Evolutionary conservation across 2,888 invertebrate species (phyloP).

Genomic region (Sipunculus nudus): DNA sequence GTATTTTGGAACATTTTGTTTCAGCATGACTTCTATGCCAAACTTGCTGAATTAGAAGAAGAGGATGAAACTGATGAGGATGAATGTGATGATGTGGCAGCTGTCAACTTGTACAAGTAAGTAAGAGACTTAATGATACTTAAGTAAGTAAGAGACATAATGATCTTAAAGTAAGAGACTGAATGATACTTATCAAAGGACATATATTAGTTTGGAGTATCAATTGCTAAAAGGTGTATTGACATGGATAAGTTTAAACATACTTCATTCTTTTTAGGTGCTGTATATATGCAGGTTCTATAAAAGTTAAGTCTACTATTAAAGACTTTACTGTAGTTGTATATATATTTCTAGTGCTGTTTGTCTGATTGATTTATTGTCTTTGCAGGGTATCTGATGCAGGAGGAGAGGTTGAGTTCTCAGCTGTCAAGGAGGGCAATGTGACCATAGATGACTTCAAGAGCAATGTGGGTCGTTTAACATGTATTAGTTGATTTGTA

Average conservation of each 20-base stretch:
- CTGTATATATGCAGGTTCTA: too few relatives aligned
- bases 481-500: too few relatives aligned
- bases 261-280: not conserved
- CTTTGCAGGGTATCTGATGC: slow-evolving; percentile 44
- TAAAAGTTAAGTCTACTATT: too few relatives aligned
- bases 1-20: too few relatives aligned
- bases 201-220: too few relatives aligned
- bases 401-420: slow-evolving; percentile 48
- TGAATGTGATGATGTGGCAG: slow-evolving; percentile 12
- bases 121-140: not conserved
- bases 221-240: not conserved
- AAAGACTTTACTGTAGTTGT: too few relatives aligned
- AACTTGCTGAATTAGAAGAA: slow-evolving; percentile 45
- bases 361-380: not conserved
- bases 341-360: too few relatives aligned
- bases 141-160: not conserved
- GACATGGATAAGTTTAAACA: not conserved
- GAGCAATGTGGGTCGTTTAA: slow-evolving; percentile 42
- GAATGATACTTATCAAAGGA: not conserved
- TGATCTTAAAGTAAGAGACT: slow-evolving; percentile 18
- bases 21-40: slow-evolving; percentile 54
- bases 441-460: slow-evolving; percentile 47
- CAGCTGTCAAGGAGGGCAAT: slow-evolving; percentile 45
- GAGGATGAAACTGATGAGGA: slow-evolving; percentile 34
- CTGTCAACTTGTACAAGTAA: slow-evolving; percentile 23